Evolutionary conservation across 2,888 invertebrate genomes (phyloP).

Genomic region (Gonocerus acuteangulatus): DNA sequence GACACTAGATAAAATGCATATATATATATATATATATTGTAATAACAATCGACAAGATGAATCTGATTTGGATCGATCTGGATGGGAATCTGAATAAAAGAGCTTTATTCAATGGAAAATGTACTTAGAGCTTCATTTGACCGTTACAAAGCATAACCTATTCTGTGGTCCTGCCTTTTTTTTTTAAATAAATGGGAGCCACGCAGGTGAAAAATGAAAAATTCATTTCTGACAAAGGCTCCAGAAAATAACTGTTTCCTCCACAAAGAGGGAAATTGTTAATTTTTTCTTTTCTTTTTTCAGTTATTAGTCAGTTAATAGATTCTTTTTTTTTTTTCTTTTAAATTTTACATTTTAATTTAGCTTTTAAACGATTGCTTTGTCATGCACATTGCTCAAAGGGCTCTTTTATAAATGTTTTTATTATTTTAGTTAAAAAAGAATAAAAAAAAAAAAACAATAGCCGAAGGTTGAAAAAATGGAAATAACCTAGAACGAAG

Average conservation of each 20-base stretch:
- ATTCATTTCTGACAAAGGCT: constrained; percentile 1
- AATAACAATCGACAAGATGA: too few relatives aligned
- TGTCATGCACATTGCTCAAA: not conserved
- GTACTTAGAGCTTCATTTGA: too few relatives aligned
- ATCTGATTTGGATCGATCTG: too few relatives aligned
- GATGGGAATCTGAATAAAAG: too few relatives aligned
- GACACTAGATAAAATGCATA: too few relatives aligned
- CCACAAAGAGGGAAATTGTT: not conserved
- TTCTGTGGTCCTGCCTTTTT: not conserved
- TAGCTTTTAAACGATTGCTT: not conserved
- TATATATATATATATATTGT: too few relatives aligned
- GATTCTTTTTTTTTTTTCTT: constrained; percentile 3
- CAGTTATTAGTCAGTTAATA: constrained; percentile 1
- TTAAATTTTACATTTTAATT: constrained; percentile 2
- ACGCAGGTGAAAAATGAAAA: constrained; percentile 1
- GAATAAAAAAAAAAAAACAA: too few relatives aligned
- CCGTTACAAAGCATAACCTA: not conserved
- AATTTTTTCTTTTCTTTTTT: constrained; percentile 6
- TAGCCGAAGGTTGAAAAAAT: too few relatives aligned
- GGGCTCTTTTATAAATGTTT: not conserved
- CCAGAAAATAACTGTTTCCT: constrained; percentile 1
- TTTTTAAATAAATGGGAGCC: constrained; percentile 3
- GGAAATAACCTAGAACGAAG: too few relatives aligned
- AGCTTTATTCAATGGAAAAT: too few relatives aligned
- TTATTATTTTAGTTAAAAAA: not conserved